These are phyloP conservation scores for Nestor notabilis DNA, from an alignment of 2,113 vertebrate species.

Conservation along the genomic window DNA sequence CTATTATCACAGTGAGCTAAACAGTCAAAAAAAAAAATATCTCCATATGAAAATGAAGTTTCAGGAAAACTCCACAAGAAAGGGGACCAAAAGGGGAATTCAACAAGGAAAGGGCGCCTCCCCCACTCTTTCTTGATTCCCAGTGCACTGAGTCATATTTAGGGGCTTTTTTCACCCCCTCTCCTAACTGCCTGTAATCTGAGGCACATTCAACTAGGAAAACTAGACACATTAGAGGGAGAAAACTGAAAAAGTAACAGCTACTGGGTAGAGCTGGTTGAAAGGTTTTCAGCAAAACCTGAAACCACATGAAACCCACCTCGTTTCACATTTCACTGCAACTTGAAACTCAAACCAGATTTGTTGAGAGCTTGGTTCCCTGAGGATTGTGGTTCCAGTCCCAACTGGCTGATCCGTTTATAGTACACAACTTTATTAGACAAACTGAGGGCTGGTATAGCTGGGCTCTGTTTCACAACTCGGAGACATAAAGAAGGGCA, in stretches of 20 bases:
- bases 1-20: neutral
- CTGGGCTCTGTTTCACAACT: neutral
- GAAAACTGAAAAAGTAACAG: constrained; percentile 5
- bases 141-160: neutral
- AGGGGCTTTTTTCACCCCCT: neutral
- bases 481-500: neutral
- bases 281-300: constrained; percentile 47
- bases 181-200: neutral
- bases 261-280: constrained; percentile 10
- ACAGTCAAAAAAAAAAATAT: neutral
- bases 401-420: constrained; percentile 30
- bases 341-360: constrained; percentile 54
- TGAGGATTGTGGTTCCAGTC: constrained; percentile 12
- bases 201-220: neutral
- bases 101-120: neutral
- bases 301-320: neutral
- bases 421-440: neutral
- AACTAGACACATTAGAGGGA: neutral
- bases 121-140: neutral
- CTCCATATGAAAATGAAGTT: neutral
- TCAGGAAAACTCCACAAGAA: neutral
- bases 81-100: neutral
- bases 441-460: neutral
- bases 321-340: constrained; percentile 36
- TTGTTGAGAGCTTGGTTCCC: constrained; percentile 38